Evolutionary conservation across 2,888 invertebrate species (phyloP).

Genomic region (Troglohyphantes excavatus): DNA sequence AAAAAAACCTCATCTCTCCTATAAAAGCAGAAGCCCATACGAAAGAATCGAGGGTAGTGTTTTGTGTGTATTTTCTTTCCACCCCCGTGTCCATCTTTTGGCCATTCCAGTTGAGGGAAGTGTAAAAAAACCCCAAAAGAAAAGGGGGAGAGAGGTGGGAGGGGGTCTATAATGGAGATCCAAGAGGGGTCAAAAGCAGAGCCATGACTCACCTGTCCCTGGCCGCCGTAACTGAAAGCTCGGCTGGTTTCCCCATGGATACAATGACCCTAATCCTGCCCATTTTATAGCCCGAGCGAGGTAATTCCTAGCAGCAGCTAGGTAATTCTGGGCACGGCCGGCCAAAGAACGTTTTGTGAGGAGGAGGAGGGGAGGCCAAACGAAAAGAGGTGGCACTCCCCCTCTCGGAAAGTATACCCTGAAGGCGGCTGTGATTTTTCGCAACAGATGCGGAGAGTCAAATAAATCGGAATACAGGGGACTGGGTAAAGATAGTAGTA

Average conservation of each 20-base stretch:
- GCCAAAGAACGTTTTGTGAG: constrained; percentile 9
- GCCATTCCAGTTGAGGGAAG: neutral
- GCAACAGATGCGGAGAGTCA: constrained; percentile 49
- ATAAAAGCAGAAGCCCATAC: neutral
- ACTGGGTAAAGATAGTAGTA: constrained; percentile 11
- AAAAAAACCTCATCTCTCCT: neutral
- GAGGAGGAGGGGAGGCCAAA: constrained; percentile 15
- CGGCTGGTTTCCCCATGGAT: constrained; percentile 42
- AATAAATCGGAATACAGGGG: constrained; percentile 39
- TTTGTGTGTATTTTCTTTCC: neutral
- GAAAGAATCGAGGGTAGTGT: neutral
- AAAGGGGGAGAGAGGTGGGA: constrained; percentile 23
- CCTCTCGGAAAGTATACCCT: neutral
- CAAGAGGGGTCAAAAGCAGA: neutral
- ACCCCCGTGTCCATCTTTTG: constrained; percentile 27
- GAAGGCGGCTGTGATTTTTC: constrained; percentile 11
- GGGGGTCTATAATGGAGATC: neutral
- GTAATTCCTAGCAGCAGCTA: constrained; percentile 25
- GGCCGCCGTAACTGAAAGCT: constrained; percentile 37
- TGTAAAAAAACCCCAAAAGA: no score
- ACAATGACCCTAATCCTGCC: constrained; percentile 41
- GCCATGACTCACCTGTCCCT: constrained; percentile 48
- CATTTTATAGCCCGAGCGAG: constrained; percentile 34
- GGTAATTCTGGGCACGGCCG: constrained; percentile 35
- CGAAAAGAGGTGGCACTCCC: no score